A percentile compares a stretch with the other conserved stretches of the same genome.
Conservation (phyloP, 2,797 vertebrate genomes). For the Ceryle rudis region DNA sequence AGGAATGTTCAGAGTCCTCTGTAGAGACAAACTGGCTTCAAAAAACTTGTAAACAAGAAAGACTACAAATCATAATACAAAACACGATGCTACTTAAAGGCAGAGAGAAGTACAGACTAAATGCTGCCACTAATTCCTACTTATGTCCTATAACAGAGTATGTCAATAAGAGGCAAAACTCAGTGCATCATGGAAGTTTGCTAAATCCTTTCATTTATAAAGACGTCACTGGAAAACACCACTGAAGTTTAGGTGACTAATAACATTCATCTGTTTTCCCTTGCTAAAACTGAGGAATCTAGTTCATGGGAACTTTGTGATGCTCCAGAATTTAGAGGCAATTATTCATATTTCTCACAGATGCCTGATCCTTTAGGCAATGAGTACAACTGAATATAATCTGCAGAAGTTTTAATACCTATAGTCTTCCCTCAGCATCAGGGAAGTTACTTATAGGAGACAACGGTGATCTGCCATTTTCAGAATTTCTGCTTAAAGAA, state of each 20-base stretch:
- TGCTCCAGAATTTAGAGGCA: not conserved
- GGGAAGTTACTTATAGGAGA: not conserved
- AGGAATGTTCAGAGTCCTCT: not conserved
- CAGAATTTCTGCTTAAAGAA: not conserved
- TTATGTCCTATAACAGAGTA: not conserved
- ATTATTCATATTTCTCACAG: not conserved
- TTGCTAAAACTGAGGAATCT: not conserved
- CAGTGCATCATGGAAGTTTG: fast-evolving
- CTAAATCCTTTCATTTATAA: not conserved
- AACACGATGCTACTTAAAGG: not conserved
- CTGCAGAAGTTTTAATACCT: not conserved
- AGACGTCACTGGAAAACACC: not conserved
- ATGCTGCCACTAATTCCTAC: not conserved
- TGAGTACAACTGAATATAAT: not conserved
- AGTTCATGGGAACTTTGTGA: fast-evolving
- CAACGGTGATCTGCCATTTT: not conserved
- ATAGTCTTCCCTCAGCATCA: not conserved
- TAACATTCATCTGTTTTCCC: not conserved
- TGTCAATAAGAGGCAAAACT: not conserved
- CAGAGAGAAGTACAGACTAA: not conserved
- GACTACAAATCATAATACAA: not conserved
- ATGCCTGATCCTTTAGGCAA: not conserved
- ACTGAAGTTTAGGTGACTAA: not conserved
- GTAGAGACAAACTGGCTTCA: not conserved
- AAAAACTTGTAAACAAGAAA: not conserved